These are phyloP conservation scores for Apostichopus leukothele DNA, from an alignment of 53 echinoderm and acorn worm species.

Conservation along the genomic window DNA sequence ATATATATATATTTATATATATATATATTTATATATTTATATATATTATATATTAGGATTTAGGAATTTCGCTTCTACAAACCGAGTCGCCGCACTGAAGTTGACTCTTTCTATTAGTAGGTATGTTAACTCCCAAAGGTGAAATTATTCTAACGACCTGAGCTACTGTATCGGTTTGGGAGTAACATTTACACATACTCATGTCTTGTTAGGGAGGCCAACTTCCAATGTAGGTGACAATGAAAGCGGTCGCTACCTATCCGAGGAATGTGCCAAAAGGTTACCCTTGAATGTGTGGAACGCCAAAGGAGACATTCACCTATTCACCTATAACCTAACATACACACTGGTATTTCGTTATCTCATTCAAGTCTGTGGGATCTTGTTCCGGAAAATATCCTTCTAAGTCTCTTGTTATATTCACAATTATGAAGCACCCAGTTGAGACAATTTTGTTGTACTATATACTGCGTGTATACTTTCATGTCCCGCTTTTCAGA, in stretches of 20 bases:
- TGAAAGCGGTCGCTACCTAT: neutral
- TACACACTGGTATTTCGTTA: neutral
- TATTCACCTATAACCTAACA: neutral
- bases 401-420: no score
- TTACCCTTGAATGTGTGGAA: constrained; percentile 1
- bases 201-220: neutral
- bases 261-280: neutral
- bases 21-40: no score
- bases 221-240: neutral
- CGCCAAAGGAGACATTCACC: constrained; percentile 17
- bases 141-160: no score
- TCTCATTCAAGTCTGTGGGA: no score
- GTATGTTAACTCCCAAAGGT: neutral
- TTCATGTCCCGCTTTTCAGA: no score
- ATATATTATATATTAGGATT: no score
- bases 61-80: neutral
- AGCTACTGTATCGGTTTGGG: neutral
- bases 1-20: no score
- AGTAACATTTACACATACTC: neutral
- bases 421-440: no score
- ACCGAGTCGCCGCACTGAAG: neutral
- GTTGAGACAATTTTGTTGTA: no score
- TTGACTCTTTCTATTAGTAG: neutral
- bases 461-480: no score
- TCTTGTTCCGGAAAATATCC: no score